These are phyloP conservation scores for Actias luna DNA, from an alignment of 2,888 invertebrate species.

Conservation along the genomic window DNA sequence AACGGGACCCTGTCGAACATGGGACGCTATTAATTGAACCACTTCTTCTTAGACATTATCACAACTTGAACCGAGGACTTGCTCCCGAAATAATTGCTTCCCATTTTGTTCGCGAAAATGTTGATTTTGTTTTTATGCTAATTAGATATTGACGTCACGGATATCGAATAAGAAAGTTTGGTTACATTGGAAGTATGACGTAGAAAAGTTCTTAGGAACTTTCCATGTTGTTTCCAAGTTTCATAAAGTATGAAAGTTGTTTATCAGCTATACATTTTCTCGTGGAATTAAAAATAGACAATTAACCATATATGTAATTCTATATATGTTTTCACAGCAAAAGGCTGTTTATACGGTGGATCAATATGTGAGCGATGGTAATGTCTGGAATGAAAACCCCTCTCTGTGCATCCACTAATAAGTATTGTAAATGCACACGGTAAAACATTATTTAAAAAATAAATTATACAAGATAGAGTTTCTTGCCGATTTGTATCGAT, in stretches of 20 bases:
- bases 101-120: conserved; percentile 50
- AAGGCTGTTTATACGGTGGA: no score
- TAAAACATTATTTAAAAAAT: no score
- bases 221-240: neutral
- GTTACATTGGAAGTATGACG: conserved; percentile 4
- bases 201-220: neutral
- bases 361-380: no score
- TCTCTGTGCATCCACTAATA: no score
- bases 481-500: no score
- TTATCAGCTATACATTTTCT: neutral
- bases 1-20: conserved; percentile 66
- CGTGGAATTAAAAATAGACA: neutral
- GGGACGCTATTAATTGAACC: conserved; percentile 67
- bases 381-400: no score
- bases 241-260: neutral
- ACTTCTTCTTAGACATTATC: conserved; percentile 62
- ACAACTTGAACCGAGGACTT: conserved; percentile 46
- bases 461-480: no score
- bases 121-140: conserved; percentile 53
- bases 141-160: conserved; percentile 32
- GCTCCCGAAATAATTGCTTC: conserved; percentile 63
- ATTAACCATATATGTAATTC: no score
- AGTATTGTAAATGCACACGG: no score
- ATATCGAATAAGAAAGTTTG: conserved; percentile 19
- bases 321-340: no score